Conservation (phyloP, 2,888 invertebrate genomes). For the Liopterus haemorrhoidalis region DNA sequence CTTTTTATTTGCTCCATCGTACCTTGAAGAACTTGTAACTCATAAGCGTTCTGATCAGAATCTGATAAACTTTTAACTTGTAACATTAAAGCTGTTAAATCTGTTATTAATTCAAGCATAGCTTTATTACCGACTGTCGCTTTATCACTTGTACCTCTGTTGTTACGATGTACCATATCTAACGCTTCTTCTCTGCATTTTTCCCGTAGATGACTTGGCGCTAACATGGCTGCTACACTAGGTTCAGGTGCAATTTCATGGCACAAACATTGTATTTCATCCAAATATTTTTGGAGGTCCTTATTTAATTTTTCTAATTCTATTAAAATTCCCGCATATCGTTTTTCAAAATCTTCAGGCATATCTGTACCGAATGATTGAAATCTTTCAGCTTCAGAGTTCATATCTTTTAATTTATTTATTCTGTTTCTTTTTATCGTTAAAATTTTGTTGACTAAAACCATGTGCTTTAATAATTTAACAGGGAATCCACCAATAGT, state of each 20-base stretch:
- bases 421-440: slow-evolving; percentile 76
- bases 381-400: slow-evolving; percentile 82
- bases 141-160: slow-evolving; percentile 53
- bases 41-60: slow-evolving; percentile 82
- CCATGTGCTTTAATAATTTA: slow-evolving; percentile 78
- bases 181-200: slow-evolving; percentile 81
- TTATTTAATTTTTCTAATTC: slow-evolving; percentile 87
- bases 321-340: slow-evolving; percentile 81
- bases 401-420: slow-evolving; percentile 74
- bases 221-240: slow-evolving; percentile 77
- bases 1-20: slow-evolving; percentile 85
- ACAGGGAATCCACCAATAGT: slow-evolving; percentile 78
- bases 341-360: slow-evolving; percentile 82
- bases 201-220: slow-evolving; percentile 81
- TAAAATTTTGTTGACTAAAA: slow-evolving; percentile 79
- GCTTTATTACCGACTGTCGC: slow-evolving; percentile 49
- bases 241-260: slow-evolving; percentile 84
- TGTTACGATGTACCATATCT: slow-evolving; percentile 70
- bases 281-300: slow-evolving; percentile 78
- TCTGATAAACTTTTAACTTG: slow-evolving; percentile 77
- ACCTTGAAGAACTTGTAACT: slow-evolving; percentile 82
- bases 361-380: slow-evolving; percentile 73
- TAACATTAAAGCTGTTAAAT: slow-evolving; percentile 82
- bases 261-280: slow-evolving; percentile 77
- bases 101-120: slow-evolving; percentile 74